Evolutionary conservation across 92 coral and sea anemone genomes (phyloP), one percentile per base, ranked within the genome.

Genomic region (Diadumene lineata): DNA sequence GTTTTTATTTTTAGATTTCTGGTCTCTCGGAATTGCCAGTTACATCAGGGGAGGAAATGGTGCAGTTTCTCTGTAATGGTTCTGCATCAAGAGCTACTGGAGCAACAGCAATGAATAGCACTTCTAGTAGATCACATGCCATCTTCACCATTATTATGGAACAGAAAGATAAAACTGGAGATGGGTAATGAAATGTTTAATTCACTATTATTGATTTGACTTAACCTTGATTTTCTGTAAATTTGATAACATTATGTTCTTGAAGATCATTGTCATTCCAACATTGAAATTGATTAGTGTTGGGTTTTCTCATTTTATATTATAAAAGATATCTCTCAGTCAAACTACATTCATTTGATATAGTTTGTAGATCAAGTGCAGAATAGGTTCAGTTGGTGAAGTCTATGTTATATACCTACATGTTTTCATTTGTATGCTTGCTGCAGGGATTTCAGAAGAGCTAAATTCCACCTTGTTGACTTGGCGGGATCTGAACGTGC

Each of bases 401-500:
- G n/a, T n/a, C n/a, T n/a, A n/a, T n/a, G n/a, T n/a, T n/a, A n/a
- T n/a, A n/a, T n/a, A n/a, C n/a, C n/a, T n/a, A n/a, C n/a, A n/a
- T n/a, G n/a, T n/a, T n/a, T n/a, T n/a, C n/a, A n/a, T n/a, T n/a
- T n/a, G n/a, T n/a, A n/a, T n/a, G n/a, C n/a, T n/a, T n/a, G n/a
- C n/a, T 7, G 16, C 56, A 93, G 96, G 29, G 98, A 91, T 67
- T 66, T 91, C 33, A 81, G 79, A 61, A 93, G 78, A 66, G 98
- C 98, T 0, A 94, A 94, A 51, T 94, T 94, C 43, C 97, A 94
- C 64, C 64, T 94, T 10, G 98, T 94, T 15, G 98, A 94, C 69
- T 82, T 94, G 32, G 98, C 98, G 22, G 98, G 98, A 0, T 94
- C 98, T 19, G 98, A 94, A 58, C 82, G 97, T 34, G 93, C 85